Evolutionary conservation across 2,888 invertebrate genomes (phyloP), one percentile per base, ranked within the genome.

Genomic region (Drosophila greeni): DNA sequence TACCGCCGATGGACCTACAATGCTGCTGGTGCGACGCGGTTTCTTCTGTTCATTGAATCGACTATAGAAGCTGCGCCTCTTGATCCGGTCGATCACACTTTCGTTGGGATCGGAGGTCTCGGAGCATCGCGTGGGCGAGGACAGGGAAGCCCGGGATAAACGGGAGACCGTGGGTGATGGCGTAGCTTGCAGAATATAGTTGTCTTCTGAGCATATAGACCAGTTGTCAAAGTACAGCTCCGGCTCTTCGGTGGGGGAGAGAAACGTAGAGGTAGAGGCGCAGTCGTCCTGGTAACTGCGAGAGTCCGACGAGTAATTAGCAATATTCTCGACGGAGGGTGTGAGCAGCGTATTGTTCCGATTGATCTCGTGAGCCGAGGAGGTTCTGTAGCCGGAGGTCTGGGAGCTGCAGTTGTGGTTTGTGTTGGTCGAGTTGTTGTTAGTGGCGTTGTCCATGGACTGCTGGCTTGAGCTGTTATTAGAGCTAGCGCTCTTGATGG

Each of bases 31-130:
- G 70, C 94, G 91, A 65, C 92, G 90, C 72, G 92, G 92, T 81
- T 94, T 94, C 86, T 94, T 94, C 86, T 94, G 93, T 85, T 96
- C 95, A 86, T 97, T 96, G 86, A 97, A 97, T 74, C 96, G 91
- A 14, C 94, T 93, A 86, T 96, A 97, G 89, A 95, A 97, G 87
- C 96, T 96, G 87, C 96, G 95, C 33, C 97, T 91, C 75, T 95
- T 91, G 80, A 97, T 97, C 80, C 97, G 91, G 84, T 97, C 97
- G 53, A 93, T 93, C 40, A 97, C 93, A 64, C 95, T 95, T 84
- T 95, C 95, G 60, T 89, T 89, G 48, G 90, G 90, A 73, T 91
- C 91, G 1, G 86, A 85, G 40, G 82, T 81, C 48, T 86, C 87
- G 4, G 85, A 85, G 9, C 90, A 78, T 34, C 87, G 87, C 1